phyloP scores from a whole-genome alignment of 2,888 invertebrate genomes.

The Brachylomia viminalis region DNA sequence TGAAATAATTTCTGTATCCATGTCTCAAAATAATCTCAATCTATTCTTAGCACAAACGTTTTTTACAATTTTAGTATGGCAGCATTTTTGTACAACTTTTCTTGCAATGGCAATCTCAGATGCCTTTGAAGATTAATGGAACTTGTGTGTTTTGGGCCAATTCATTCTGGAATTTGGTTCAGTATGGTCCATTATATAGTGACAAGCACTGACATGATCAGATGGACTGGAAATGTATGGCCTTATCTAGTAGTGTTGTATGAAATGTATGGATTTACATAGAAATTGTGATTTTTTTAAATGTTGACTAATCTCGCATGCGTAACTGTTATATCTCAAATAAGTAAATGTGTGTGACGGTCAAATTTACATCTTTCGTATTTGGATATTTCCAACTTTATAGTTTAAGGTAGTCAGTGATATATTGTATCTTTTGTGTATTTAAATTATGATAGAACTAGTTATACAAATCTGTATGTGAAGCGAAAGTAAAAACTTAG shows the following conservation, averaged over 20 bases:
- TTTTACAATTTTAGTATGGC: slow-evolving; percentile 19
- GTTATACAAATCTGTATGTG: slow-evolving; percentile 13
- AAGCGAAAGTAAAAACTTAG: slow-evolving; percentile 1
- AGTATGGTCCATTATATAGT: background rate
- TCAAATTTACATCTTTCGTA: slow-evolving; percentile 9
- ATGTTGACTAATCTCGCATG: slow-evolving; percentile 10
- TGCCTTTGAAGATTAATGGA: background rate
- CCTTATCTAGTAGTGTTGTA: slow-evolving; percentile 67
- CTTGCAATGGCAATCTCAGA: slow-evolving; percentile 19
- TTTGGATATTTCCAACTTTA: slow-evolving; percentile 42
- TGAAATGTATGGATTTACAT: slow-evolving; percentile 54
- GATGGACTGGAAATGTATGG: slow-evolving; percentile 69
- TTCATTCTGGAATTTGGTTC: background rate
- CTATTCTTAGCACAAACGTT: slow-evolving; percentile 41
- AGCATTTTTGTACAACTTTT: slow-evolving; percentile 23
- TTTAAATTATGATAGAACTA: slow-evolving; percentile 33
- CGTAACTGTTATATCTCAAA: slow-evolving; percentile 11
- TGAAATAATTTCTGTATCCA: background rate
- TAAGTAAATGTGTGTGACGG: slow-evolving; percentile 24
- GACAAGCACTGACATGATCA: slow-evolving; percentile 50
- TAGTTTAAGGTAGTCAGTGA: slow-evolving; percentile 56
- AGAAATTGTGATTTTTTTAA: slow-evolving; percentile 43
- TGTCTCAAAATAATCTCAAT: slow-evolving; percentile 47
- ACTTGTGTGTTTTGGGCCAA: background rate
- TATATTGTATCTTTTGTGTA: slow-evolving; percentile 56